Percentiles rank a stretch among this genome's conserved stretches.
Evolutionary conservation across 2,797 vertebrate genomes (phyloP).

Genomic region (Argyrosomus regius): DNA sequence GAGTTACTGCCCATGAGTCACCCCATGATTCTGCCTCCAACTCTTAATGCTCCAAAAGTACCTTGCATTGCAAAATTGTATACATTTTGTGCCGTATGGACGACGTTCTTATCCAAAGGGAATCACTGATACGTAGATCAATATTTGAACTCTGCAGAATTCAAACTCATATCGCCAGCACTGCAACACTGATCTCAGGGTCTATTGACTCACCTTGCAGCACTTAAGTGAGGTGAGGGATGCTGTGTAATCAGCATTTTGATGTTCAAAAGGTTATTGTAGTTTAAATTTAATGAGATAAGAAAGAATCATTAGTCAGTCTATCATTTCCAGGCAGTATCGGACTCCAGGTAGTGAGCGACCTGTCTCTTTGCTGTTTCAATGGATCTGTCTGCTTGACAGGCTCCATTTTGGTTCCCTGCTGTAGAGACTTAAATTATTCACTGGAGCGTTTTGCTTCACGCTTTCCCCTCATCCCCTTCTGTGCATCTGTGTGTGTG

Average conservation of each 20-base stretch:
- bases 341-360: conserved; percentile 62
- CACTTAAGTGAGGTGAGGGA: conserved; percentile 30
- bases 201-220: conserved; percentile 53
- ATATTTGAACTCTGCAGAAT: conserved; percentile 52
- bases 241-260: conserved; percentile 43
- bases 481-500: conserved; percentile 19
- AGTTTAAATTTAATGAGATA: conserved; percentile 56
- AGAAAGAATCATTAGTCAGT: conserved; percentile 65
- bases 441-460: conserved; percentile 84
- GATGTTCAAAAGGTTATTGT: conserved; percentile 47
- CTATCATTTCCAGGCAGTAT: conserved; percentile 56
- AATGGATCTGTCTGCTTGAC: conserved; percentile 76
- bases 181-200: conserved; percentile 18
- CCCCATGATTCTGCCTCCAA: conserved; percentile 22
- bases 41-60: conserved; percentile 7
- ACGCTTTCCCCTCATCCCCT: conserved; percentile 57
- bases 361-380: conserved; percentile 69
- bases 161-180: conserved; percentile 32
- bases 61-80: conserved; percentile 18
- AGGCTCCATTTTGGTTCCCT: conserved; percentile 79
- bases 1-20: conserved; percentile 85
- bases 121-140: conserved; percentile 35
- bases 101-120: conserved; percentile 9
- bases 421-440: conserved; percentile 84
- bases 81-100: conserved; percentile 6